These are phyloP conservation scores for Cerceris ruficornis DNA, from an alignment of 2,888 invertebrate genomes.

Conservation along the genomic window DNA sequence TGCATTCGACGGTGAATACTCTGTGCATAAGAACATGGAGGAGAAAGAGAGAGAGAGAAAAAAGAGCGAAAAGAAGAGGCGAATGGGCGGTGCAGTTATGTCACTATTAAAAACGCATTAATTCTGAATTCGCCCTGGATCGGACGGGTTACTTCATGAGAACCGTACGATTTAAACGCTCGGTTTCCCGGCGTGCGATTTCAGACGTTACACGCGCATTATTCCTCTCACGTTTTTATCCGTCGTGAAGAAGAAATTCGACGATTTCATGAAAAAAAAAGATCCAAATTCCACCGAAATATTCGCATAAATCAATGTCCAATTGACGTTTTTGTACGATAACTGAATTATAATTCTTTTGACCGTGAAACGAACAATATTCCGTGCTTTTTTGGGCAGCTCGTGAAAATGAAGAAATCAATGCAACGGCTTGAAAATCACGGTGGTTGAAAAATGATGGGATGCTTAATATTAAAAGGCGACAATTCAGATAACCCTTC, in stretches of 20 bases:
- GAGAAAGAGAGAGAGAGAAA: neutral
- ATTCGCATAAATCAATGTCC: no score
- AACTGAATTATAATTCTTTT: neutral
- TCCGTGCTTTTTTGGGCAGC: no score
- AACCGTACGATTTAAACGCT: constrained; percentile 52
- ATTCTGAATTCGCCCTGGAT: constrained; percentile 68
- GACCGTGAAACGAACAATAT: no score
- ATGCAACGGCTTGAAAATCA: neutral
- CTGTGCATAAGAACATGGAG: constrained; percentile 22
- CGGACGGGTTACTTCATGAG: constrained; percentile 44
- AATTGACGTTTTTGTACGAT: no score
- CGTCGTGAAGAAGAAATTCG: constrained; percentile 9
- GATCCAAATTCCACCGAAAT: no score
- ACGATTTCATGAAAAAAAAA: constrained; percentile 23
- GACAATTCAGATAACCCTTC: constrained; percentile 41
- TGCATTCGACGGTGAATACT: constrained; percentile 37
- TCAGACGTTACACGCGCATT: constrained; percentile 52
- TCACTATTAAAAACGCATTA: constrained; percentile 79
- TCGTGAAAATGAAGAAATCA: no score
- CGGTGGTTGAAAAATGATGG: neutral
- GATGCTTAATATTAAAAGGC: constrained; percentile 44
- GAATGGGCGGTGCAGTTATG: constrained; percentile 65
- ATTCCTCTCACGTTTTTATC: constrained; percentile 49
- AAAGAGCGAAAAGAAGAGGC: constrained; percentile 1
- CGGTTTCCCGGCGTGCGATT: constrained; percentile 51